phyloP scores from a whole-genome alignment of 2,888 invertebrate genomes.

The Diploptera punctata region DNA sequence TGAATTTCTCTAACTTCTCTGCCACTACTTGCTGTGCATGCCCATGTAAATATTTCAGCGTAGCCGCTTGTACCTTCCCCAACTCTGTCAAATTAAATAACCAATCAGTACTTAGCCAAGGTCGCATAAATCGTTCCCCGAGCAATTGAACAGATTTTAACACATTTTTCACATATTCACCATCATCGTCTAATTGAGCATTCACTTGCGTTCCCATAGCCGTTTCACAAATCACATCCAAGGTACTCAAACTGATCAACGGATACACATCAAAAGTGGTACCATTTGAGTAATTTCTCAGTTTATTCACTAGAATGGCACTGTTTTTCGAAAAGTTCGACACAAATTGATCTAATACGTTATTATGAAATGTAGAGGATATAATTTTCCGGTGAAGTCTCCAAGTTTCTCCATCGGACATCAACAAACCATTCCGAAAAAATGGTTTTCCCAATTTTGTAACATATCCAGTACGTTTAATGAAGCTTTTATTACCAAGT shows the following conservation, averaged over 20 bases:
- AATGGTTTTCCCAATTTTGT: slow-evolving; percentile 11
- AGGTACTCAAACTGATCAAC: slow-evolving; percentile 36
- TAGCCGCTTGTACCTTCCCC: background rate
- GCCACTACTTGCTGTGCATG: slow-evolving; percentile 22
- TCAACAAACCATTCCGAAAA: slow-evolving; percentile 23
- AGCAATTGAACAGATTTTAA: slow-evolving; percentile 2
- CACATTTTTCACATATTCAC: slow-evolving; percentile 10
- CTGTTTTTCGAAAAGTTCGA: slow-evolving; percentile 29
- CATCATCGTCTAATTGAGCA: slow-evolving; percentile 33
- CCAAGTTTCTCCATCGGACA: slow-evolving; percentile 28
- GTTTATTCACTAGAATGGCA: slow-evolving; percentile 16
- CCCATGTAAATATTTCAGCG: slow-evolving; percentile 12
- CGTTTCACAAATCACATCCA: slow-evolving; percentile 42
- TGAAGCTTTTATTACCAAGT: slow-evolving; percentile 13
- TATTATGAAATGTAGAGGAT: slow-evolving; percentile 30
- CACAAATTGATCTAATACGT: slow-evolving; percentile 34
- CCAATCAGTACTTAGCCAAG: slow-evolving; percentile 11
- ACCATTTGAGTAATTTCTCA: slow-evolving; percentile 12
- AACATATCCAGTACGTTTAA: slow-evolving; percentile 2
- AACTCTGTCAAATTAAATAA: slow-evolving; percentile 14
- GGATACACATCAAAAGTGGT: slow-evolving; percentile 23
- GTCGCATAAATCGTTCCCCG: slow-evolving; percentile 13
- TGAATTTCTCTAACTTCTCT: slow-evolving; percentile 5
- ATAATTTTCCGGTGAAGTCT: slow-evolving; percentile 36
- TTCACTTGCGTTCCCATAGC: slow-evolving; percentile 41